Percentiles rank a stretch among this genome's conserved stretches.
phyloP scores from a whole-genome alignment of 2,888 invertebrate species.

The Scaptomyza tumidula region DNA sequence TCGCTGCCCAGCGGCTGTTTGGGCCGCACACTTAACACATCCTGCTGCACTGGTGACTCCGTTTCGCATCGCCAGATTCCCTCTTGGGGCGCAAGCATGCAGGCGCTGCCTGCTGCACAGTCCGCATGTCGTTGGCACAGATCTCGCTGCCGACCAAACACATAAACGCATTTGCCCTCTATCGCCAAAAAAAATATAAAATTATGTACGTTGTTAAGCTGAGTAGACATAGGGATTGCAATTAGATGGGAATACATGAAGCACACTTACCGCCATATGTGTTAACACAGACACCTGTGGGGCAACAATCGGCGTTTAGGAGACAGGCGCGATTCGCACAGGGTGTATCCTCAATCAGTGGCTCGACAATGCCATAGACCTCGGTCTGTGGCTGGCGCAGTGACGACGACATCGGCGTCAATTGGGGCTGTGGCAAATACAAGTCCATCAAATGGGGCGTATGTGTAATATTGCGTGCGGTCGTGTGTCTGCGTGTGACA shows the following conservation, averaged over 20 bases:
- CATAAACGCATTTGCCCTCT: slow-evolving; percentile 88
- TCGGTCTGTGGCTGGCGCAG: slow-evolving; percentile 67
- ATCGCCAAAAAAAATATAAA: slow-evolving; percentile 7
- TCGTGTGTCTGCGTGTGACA: slow-evolving; percentile 1
- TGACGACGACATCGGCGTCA: slow-evolving; percentile 23
- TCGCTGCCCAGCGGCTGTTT: slow-evolving; percentile 95
- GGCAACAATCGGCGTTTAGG: slow-evolving; percentile 93
- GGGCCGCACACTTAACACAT: slow-evolving; percentile 47
- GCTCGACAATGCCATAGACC: slow-evolving; percentile 83
- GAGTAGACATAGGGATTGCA: slow-evolving; percentile 1
- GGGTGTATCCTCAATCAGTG: slow-evolving; percentile 88
- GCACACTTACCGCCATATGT: slow-evolving; percentile 83
- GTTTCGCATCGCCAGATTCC: slow-evolving; percentile 91
- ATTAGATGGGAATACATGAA: background rate
- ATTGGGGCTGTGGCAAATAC: slow-evolving; percentile 36
- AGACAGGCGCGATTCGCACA: slow-evolving; percentile 91
- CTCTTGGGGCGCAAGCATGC: slow-evolving; percentile 86
- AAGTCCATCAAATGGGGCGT: slow-evolving; percentile 24
- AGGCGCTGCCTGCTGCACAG: slow-evolving; percentile 92
- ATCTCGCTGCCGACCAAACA: slow-evolving; percentile 91
- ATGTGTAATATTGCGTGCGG: slow-evolving; percentile 28
- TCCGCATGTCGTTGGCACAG: slow-evolving; percentile 93
- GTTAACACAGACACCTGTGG: slow-evolving; percentile 89
- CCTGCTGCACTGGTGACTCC: slow-evolving; percentile 85
- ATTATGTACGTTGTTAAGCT: background rate